These are phyloP conservation scores for Cheilosia pagana DNA, from an alignment of 2,888 invertebrate genomes.

Conservation along the genomic window DNA sequence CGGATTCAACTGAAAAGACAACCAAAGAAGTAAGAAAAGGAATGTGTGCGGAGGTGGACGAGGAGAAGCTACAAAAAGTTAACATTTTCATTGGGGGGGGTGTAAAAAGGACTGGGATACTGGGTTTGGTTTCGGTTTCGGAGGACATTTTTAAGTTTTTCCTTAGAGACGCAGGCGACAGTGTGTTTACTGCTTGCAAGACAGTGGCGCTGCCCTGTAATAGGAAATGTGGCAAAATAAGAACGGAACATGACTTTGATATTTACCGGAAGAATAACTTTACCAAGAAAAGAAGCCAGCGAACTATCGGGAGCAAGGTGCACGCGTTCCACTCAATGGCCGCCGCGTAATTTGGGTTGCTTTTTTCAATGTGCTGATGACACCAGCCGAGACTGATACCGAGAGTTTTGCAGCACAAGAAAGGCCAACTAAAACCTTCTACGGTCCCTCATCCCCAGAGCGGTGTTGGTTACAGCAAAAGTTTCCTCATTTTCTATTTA, in stretches of 20 bases:
- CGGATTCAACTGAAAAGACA: constrained; percentile 46
- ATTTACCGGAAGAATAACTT: constrained; percentile 59
- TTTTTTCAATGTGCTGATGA: background rate
- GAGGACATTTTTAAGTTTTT: constrained; percentile 44
- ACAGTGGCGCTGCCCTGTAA: background rate
- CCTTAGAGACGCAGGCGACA: constrained; percentile 14
- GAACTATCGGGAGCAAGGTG: background rate
- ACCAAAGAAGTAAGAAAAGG: background rate
- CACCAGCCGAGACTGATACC: background rate
- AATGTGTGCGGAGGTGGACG: background rate
- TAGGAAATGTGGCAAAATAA: constrained; percentile 29
- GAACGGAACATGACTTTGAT: constrained; percentile 31
- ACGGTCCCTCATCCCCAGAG: constrained; percentile 36
- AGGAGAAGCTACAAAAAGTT: constrained; percentile 52
- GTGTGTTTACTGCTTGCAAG: constrained; percentile 27
- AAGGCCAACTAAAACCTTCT: constrained; percentile 2
- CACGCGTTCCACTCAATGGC: constrained; percentile 4
- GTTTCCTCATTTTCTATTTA: constrained; percentile 59
- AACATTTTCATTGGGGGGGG: constrained; percentile 50
- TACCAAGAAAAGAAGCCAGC: background rate
- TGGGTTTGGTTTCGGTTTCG: too few relatives aligned
- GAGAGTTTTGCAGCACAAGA: background rate
- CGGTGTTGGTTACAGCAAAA: constrained; percentile 44
- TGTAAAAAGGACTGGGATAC: background rate
- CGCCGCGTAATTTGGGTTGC: background rate